Evolutionary conservation across 2,113 vertebrate genomes (phyloP).

Genomic region (Eurystomus gularis): DNA sequence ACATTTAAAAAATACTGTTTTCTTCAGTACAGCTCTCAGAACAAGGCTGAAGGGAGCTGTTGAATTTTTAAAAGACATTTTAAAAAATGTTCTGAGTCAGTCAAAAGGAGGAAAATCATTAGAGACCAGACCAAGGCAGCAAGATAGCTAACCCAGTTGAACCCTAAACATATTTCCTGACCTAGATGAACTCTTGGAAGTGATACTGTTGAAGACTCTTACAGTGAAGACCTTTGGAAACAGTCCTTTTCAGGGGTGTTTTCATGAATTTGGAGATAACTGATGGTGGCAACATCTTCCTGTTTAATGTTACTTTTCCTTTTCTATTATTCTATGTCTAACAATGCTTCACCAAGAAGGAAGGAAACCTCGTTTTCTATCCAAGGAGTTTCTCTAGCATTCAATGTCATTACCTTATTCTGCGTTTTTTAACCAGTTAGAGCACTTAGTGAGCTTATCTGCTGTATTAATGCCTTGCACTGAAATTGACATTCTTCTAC

Average conservation of each 20-base stretch:
- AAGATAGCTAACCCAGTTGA: not conserved
- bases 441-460: not conserved
- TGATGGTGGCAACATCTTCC: not conserved
- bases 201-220: not conserved
- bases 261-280: not conserved
- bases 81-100: not conserved
- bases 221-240: not conserved
- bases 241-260: not conserved
- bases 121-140: not conserved
- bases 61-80: not conserved
- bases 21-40: not conserved
- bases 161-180: not conserved
- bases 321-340: not conserved
- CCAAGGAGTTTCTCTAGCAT: not conserved
- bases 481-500: not conserved
- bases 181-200: not conserved
- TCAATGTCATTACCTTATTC: not conserved
- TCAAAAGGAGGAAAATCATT: not conserved
- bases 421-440: not conserved
- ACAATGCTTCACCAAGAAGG: not conserved
- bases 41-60: not conserved
- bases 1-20: not conserved
- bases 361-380: not conserved
- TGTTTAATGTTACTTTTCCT: not conserved
- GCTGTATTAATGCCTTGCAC: not conserved